Percentiles rank a stretch among this genome's conserved stretches.
Conservation (phyloP, 92 coral and sea anemone genomes). For the Pocillopora meandrina region DNA sequence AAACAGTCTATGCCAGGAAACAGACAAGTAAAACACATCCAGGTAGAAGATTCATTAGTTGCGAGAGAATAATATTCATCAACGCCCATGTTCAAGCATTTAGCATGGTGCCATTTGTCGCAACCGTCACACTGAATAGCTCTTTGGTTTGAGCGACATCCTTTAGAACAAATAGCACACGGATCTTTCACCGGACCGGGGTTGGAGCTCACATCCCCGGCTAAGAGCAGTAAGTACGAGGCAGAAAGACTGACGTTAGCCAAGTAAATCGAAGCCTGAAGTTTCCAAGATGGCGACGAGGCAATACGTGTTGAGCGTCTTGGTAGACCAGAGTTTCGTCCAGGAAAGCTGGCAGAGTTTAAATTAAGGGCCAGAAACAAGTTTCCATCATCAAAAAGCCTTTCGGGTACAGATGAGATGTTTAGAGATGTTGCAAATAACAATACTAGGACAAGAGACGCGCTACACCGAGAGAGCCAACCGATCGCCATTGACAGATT, state of each 20-base stretch:
- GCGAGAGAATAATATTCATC: slow-evolving; percentile 19
- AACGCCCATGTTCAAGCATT: slow-evolving; percentile 52
- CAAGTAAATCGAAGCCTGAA: no score
- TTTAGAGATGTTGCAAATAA: no score
- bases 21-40: neutral
- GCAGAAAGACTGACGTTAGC: neutral
- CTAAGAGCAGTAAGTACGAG: neutral
- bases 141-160: slow-evolving; percentile 55
- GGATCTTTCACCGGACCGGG: neutral
- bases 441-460: no score
- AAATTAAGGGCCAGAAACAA: no score
- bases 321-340: no score
- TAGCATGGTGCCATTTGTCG: slow-evolving; percentile 57
- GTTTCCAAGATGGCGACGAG: no score
- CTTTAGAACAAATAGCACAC: slow-evolving; percentile 48
- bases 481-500: no score
- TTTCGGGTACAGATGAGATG: no score
- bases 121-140: slow-evolving; percentile 54
- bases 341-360: no score
- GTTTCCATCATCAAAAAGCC: no score
- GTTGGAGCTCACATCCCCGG: neutral
- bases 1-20: neutral
- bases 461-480: no score
- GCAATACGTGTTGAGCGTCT: no score
- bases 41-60: neutral